Evolutionary conservation across 2,113 vertebrate genomes (phyloP), one percentile per base, ranked within the genome.

Genomic region (Illadopsis cleaveri): DNA sequence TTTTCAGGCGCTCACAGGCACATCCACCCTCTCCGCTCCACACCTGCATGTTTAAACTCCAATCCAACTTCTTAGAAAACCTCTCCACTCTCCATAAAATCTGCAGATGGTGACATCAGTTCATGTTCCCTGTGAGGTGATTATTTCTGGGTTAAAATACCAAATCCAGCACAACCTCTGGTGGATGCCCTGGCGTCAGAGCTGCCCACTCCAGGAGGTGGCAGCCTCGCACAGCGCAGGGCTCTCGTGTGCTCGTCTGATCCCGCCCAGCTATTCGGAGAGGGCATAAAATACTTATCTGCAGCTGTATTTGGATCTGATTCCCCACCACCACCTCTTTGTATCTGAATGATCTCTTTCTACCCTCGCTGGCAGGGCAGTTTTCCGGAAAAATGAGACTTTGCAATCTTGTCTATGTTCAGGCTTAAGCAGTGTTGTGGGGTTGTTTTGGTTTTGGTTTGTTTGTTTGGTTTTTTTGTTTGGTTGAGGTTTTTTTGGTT

Each of bases 181-280:
- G 23, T 16, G 35, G 45, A 10, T 66, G 16, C 24, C 24, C 27
- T 47, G 38, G 53, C 7, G 8, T 15, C 3, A 1, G 76, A 57
- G 51, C 88, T 80, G 82, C 68, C 72, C 85, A 6, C 25, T 68
- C 96, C 96, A 95, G 96, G 82, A 96, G 96, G 53, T 96, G 96
- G 90, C 96, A 97, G 93, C 72, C 92, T 95, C 5, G 16, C 76
- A 96, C 69, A 97, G 69, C 23, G 0, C 80, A 71, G 83, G 62
- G 38, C 40, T 82, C 95, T 45, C 18, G 0, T 48, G 45, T 25
- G n/a, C 71, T 80, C 0, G 0, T 22, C 82, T 71, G 33, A 71
- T 88, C 68, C 61, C 89, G 60, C 87, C 65, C 89, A 76, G 73
- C 81, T 31, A 18, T 35, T 89, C 3, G 0, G 24, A 71, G 78